Percentiles rank a stretch among this genome's conserved stretches.
phyloP scores from a whole-genome alignment of 2,797 vertebrate genomes.

The Sternarchorhynchus goeldii region DNA sequence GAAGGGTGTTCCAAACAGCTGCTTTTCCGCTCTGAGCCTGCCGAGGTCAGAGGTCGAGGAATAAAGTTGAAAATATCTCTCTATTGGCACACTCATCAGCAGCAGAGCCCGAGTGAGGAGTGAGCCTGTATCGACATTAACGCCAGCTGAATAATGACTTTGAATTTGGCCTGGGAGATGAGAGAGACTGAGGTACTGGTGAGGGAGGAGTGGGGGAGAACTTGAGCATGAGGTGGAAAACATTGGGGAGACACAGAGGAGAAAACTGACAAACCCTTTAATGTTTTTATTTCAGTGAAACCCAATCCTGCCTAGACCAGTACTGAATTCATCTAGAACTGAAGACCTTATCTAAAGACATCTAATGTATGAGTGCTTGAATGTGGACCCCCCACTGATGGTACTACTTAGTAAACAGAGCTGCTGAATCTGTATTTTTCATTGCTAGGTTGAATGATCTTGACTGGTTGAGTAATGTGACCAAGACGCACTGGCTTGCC shows the following conservation, averaged over 20 bases:
- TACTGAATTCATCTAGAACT: conserved; percentile 1
- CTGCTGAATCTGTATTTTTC: background rate
- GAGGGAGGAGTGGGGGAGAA: conserved; percentile 3
- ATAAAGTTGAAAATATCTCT: conserved; percentile 65
- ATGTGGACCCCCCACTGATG: background rate
- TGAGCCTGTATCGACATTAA: conserved; percentile 28
- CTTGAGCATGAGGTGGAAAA: conserved; percentile 3
- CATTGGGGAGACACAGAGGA: background rate
- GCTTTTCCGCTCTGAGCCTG: conserved; percentile 66
- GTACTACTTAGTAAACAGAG: background rate
- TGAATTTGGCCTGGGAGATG: conserved; percentile 39
- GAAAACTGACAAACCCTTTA: background rate
- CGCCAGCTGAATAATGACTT: conserved; percentile 35
- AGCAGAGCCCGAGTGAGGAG: background rate
- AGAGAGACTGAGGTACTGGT: conserved; percentile 22
- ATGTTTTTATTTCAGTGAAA: conserved; percentile 13
- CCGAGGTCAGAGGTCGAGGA: conserved; percentile 63
- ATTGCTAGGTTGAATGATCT: conserved; percentile 26
- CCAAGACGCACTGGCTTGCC: background rate
- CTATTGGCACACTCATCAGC: conserved; percentile 32
- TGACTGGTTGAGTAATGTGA: conserved; percentile 10
- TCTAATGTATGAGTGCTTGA: background rate
- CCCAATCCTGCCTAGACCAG: background rate
- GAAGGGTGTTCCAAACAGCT: conserved; percentile 62
- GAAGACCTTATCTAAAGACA: background rate